phyloP scores from a whole-genome alignment of 2,888 invertebrate species.

The Drosophila picticornis region DNA sequence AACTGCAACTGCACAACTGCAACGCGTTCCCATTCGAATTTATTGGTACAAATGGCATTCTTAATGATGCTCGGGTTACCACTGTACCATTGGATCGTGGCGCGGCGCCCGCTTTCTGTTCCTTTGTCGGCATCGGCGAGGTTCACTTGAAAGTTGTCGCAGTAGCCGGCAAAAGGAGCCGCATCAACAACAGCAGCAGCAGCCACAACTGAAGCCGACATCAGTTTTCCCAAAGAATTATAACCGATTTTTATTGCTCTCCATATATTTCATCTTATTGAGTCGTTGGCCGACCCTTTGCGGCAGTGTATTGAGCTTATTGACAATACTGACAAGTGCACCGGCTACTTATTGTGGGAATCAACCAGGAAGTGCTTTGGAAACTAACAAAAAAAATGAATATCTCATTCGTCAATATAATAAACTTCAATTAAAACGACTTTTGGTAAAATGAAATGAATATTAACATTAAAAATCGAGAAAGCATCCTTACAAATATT shows the following conservation, averaged over 20 bases:
- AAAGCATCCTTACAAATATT: neutral
- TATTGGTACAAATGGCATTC: constrained; percentile 84
- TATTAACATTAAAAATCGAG: neutral
- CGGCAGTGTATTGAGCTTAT: constrained; percentile 8
- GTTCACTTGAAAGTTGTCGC: constrained; percentile 60
- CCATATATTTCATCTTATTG: constrained; percentile 85
- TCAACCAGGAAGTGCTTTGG: constrained; percentile 8
- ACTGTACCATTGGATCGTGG: constrained; percentile 29
- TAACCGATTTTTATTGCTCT: constrained; percentile 83
- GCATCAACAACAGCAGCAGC: constrained; percentile 10
- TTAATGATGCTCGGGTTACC: constrained; percentile 79
- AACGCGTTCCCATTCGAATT: constrained; percentile 74
- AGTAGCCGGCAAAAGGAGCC: constrained; percentile 44
- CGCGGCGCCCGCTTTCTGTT: constrained; percentile 69
- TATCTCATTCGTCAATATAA: neutral
- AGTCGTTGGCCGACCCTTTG: constrained; percentile 73
- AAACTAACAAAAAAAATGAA: neutral
- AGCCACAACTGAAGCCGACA: constrained; percentile 24
- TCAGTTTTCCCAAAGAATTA: constrained; percentile 77
- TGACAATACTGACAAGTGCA: constrained; percentile 54
- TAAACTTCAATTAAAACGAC: neutral
- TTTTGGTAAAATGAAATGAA: neutral
- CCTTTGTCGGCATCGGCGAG: constrained; percentile 71
- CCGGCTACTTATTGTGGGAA: constrained; percentile 21
- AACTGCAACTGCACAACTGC: constrained; percentile 37